Percentiles rank a stretch among this genome's conserved stretches.
Evolutionary conservation across 1,140 invertebrate genomes (phyloP).

Genomic region (Vanessa atalanta): DNA sequence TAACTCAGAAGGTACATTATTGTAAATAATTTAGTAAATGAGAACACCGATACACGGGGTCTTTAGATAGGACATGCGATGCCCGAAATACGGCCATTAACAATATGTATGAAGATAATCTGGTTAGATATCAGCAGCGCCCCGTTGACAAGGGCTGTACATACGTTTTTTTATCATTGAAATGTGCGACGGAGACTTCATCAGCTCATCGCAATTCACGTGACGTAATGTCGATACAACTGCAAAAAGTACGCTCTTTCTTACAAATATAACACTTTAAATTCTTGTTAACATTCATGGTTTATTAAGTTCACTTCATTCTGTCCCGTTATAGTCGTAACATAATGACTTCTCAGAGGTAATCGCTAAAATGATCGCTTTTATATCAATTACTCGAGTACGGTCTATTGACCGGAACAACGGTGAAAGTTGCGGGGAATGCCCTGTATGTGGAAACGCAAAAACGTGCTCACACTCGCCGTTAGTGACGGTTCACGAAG

Average conservation of each 20-base stretch:
- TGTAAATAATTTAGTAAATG: too few species aligned
- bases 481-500: slow-evolving; percentile 32
- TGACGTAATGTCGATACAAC: too few species aligned
- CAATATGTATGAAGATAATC: too few species aligned
- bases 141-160: too few species aligned
- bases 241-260: too few species aligned
- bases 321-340: slow-evolving; percentile 11
- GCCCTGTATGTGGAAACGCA: slow-evolving; percentile 15
- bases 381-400: slow-evolving; percentile 15
- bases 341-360: slow-evolving; percentile 5
- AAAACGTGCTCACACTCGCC: slow-evolving; percentile 18
- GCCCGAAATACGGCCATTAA: too few species aligned
- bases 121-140: too few species aligned
- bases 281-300: slow-evolving; percentile 1
- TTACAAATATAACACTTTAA: neutral
- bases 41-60: too few species aligned
- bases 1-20: neutral
- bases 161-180: too few species aligned
- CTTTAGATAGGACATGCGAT: too few species aligned
- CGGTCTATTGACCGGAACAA: slow-evolving; percentile 38
- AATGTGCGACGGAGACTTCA: too few species aligned
- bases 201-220: too few species aligned
- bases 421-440: slow-evolving; percentile 41
- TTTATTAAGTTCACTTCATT: neutral
- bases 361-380: slow-evolving; percentile 2